Base-by-base conservation (phyloP, 2,113 vertebrate species). In the Choloepus hoffmanni region DNA sequence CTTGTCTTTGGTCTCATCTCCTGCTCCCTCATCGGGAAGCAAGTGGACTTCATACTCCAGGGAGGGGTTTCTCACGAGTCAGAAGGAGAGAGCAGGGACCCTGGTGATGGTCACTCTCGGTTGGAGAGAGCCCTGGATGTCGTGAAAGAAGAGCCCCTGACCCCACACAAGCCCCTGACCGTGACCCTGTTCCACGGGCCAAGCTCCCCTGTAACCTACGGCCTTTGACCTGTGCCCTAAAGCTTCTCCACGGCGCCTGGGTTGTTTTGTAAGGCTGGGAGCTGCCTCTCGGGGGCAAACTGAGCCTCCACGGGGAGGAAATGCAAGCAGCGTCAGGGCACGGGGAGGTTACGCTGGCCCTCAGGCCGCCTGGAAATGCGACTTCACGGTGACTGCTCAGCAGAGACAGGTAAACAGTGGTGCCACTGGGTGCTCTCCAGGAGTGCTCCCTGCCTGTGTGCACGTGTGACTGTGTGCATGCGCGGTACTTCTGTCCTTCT, bases 251-350 rank as follows among this genome's bases (percentile, higher is more conserved):
- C 53, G 18, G 43, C 30, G 13, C 21, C 9, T 62, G 30, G 55
- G 10, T 4, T 19, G 33, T 62, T 10, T 8, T 2, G 30, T 48
- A 21, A 48, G 78, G 45, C 48, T 19, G 0, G 0, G 43, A 14
- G 50, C 50, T 14, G 50, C 50, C 50, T 14, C 50, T 53, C 13
- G 10, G 50, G 50, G 19, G 53, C 58, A 72, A 15, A 58, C 63
- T n/a, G 43, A 50, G 4, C 43, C 43, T 45, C 4, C 43, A 3
- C 43, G 7, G 43, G 43, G 43, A 3, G 43, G 43, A 45, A 45
- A 45, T 3, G 43, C 43, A 45, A 45, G 43, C 43, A 45, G 43
- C 43, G 43, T 45, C 43, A 45, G 43, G 43, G 43, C 4, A 45
- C 4, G 43, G 43, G 43, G 43, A 45, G 43, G 43, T 45, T 45